phyloP scores from a whole-genome alignment of 2,797 vertebrate species.

The Rallus crepitans region DNA sequence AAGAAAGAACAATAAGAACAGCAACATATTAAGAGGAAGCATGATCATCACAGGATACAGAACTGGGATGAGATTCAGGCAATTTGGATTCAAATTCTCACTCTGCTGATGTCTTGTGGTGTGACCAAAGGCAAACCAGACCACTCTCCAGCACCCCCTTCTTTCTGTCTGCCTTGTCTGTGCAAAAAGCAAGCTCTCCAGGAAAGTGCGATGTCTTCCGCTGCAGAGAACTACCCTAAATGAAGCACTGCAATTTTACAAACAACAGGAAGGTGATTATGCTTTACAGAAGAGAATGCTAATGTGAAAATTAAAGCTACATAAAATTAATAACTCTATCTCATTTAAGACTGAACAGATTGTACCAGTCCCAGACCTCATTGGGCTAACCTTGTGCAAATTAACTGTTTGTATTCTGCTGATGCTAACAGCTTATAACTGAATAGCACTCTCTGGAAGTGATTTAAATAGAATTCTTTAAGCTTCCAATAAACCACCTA shows the following conservation, averaged over 20 bases:
- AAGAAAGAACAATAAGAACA: slow-evolving; percentile 11
- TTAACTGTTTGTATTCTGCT: background rate
- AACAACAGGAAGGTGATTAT: background rate
- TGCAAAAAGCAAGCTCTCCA: background rate
- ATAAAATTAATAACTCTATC: background rate
- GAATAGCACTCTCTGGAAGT: background rate
- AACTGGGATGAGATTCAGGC: background rate
- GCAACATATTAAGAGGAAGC: background rate
- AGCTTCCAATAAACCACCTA: background rate
- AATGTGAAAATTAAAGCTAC: background rate
- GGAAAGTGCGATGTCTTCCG: background rate
- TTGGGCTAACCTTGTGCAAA: background rate
- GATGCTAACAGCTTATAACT: background rate
- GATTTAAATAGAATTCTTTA: background rate
- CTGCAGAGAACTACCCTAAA: background rate
- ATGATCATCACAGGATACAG: background rate
- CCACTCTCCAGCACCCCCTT: background rate
- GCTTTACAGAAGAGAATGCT: background rate
- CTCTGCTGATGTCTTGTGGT: background rate
- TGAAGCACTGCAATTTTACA: background rate
- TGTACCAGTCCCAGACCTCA: background rate
- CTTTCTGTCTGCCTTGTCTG: background rate
- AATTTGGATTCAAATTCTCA: background rate
- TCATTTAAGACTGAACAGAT: background rate
- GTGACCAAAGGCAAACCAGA: background rate